Base-by-base conservation (phyloP, 2,797 vertebrate species). In the Sebastes vulpes region DNA sequence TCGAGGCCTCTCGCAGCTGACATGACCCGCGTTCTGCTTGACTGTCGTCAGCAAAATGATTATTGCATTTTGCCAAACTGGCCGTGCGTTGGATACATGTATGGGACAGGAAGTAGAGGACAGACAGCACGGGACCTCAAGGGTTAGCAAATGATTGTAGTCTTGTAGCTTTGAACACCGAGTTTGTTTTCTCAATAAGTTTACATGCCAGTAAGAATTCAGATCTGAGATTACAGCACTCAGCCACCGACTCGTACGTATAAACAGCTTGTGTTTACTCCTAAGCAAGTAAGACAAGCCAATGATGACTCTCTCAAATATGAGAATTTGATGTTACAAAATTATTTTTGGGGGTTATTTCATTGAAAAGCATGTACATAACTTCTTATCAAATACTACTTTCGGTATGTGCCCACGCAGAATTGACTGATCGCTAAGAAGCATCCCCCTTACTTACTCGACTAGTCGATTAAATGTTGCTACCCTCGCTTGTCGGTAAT, bases 181-280 rank as follows among this genome's bases (percentile, higher is more conserved):
- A 5, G 23, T 77, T 89, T 89, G 71, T 79, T 90, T 88, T 85
- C 77, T 76, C 61, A 75, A 58, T 77, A 76, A 26, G 84, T 94
- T 92, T 92, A 92, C 85, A 92, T 92, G 90, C 85, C 85, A 80
- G 66, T 56, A 20, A 66, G 71, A 85, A 81, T 85, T 88, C 77
- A 77, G 71, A 87, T 91, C 18, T 68, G 80, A 91, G 82, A 91
- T 91, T 88, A 86, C 85, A 83, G 54, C 91, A 79, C 66, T 82
- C 71, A 76, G 77, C 90, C 81, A 91, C 65, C 56, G 72, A 68
- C 72, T 69, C 81, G 83, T 93, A 83, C 92, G 93, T 93, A 89
- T 82, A 80, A 84, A 89, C 83, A 81, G 81, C 76, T 85, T 82
- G 76, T 77, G 69, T 83, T 77, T 69, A 54, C 26, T 32, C 48